These are phyloP conservation scores for Acanthopleura granulata DNA, from an alignment of 2,888 invertebrate species.

Conservation along the genomic window DNA sequence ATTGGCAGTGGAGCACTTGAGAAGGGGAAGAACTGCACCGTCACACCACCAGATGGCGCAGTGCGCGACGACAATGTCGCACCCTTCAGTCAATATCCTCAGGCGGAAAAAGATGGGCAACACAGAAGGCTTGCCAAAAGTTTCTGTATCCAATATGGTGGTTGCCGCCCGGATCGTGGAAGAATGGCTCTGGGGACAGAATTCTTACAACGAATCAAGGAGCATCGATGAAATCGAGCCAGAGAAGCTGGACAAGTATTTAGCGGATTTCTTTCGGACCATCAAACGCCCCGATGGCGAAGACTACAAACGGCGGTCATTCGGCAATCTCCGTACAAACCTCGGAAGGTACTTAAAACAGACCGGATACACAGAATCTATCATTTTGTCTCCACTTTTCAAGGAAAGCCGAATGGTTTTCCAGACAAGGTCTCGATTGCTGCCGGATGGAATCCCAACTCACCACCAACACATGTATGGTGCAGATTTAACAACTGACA, in stretches of 20 bases:
- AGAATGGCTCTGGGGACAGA: not conserved
- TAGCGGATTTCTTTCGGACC: not conserved
- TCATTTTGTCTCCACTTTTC: not conserved
- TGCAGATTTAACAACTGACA: no score
- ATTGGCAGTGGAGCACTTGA: no score
- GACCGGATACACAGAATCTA: not conserved
- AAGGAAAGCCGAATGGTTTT: not conserved
- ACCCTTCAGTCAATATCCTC: not conserved
- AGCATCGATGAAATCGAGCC: not conserved
- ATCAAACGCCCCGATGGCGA: not conserved
- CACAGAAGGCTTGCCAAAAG: not conserved
- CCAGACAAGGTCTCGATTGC: not conserved
- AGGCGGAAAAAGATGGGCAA: not conserved
- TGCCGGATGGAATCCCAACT: no score
- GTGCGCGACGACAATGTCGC: no score
- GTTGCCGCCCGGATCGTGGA: not conserved
- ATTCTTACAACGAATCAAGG: not conserved
- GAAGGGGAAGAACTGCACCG: no score
- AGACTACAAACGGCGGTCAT: not conserved
- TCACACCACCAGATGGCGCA: no score
- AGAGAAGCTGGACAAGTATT: not conserved
- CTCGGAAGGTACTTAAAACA: not conserved
- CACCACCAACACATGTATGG: no score
- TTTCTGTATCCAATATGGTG: not conserved
- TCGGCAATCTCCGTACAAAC: not conserved